Evolutionary conservation across 2,797 vertebrate species (phyloP).

Genomic region (Monodelphis domestica): DNA sequence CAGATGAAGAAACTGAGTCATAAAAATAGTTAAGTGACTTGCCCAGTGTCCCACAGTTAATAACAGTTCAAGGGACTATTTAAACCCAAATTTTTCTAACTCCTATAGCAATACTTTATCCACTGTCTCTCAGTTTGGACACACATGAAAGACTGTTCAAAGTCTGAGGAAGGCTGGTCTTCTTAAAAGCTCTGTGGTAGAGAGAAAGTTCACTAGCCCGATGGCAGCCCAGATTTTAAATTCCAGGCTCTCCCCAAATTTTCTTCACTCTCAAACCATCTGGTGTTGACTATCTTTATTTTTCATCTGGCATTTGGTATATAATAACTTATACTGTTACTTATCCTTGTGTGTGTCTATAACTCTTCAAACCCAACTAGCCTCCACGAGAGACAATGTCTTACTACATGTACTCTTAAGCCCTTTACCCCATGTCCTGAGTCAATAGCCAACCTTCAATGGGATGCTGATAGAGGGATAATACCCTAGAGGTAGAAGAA

Average conservation of each 20-base stretch:
- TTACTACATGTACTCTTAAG: constrained; percentile 31
- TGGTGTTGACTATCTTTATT: not conserved
- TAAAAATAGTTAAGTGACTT: not conserved
- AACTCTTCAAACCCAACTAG: not conserved
- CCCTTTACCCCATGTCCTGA: not conserved
- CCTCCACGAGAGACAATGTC: not conserved
- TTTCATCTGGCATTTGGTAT: not conserved
- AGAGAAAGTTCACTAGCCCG: not conserved
- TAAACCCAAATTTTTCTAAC: not conserved
- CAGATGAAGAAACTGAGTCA: not conserved
- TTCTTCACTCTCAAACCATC: constrained; percentile 1
- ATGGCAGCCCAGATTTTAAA: not conserved
- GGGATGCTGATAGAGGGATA: not conserved
- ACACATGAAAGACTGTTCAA: not conserved
- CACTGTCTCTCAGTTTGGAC: not conserved
- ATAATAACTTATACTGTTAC: not conserved
- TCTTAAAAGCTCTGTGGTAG: not conserved
- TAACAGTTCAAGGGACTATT: not conserved
- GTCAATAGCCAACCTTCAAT: not conserved
- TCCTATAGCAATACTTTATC: not conserved
- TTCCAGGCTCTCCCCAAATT: not conserved
- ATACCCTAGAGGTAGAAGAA: not conserved
- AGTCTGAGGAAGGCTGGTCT: not conserved
- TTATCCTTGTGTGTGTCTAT: not conserved
- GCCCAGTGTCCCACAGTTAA: not conserved